Evolutionary conservation across 2,113 vertebrate genomes (phyloP).

Genomic region (Rhynchomys soricoides): DNA sequence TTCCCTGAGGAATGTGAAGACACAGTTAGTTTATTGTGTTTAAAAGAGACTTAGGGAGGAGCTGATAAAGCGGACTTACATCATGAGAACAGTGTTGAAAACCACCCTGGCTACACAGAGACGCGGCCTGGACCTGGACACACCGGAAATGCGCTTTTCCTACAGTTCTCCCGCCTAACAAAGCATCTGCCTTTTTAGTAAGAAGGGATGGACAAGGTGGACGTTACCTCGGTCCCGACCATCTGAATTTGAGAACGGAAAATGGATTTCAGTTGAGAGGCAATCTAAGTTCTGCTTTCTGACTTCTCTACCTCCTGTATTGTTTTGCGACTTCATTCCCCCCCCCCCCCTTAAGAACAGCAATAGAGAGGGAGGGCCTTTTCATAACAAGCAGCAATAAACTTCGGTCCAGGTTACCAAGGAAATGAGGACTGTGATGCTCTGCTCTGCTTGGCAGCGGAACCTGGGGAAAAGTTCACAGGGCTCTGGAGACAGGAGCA

Average conservation of each 20-base stretch:
- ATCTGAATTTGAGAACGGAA: neutral
- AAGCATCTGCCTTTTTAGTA: neutral
- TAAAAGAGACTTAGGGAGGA: constrained; percentile 30
- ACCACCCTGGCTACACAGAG: no score
- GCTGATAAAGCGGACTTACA: neutral
- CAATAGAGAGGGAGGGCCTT: neutral
- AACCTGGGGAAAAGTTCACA: neutral
- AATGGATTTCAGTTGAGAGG: neutral
- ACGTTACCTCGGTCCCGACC: accelerated
- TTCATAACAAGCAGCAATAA: neutral
- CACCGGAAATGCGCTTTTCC: neutral
- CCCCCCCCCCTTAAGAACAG: neutral
- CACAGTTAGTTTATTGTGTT: constrained; percentile 47
- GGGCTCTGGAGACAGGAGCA: neutral
- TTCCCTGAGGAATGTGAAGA: constrained; percentile 50
- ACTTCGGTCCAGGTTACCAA: neutral
- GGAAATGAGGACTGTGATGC: neutral
- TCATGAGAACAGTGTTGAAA: constrained; percentile 7
- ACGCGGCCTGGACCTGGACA: neutral
- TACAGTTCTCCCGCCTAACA: neutral
- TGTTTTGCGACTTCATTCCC: neutral
- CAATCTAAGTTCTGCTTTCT: neutral
- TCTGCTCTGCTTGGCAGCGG: no score
- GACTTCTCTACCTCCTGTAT: neutral
- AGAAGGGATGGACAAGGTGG: neutral